phyloP scores from a whole-genome alignment of 2,113 vertebrate genomes.

The Opisthocomus hoazin region DNA sequence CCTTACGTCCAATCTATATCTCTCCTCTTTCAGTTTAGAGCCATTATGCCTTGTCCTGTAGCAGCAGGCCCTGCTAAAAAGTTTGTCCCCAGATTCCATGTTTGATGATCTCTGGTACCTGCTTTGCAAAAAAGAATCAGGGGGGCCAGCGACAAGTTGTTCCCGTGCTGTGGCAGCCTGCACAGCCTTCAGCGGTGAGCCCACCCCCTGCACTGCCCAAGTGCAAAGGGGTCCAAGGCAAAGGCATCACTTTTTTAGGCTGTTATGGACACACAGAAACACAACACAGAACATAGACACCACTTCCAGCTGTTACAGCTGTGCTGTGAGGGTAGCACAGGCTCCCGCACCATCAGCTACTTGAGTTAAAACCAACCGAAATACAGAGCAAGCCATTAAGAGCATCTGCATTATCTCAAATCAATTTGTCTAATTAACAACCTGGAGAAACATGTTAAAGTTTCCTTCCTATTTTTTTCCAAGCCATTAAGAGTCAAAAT shows the following conservation, averaged over 20 bases:
- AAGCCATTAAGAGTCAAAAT: background rate
- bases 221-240: background rate
- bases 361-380: background rate
- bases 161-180: rapidly evolving
- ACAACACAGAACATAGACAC: background rate
- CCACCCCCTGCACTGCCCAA: rapidly evolving
- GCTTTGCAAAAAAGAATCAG: background rate
- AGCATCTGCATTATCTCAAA: background rate
- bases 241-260: background rate
- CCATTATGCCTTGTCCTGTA: background rate
- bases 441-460: background rate
- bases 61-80: background rate
- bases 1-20: rapidly evolving
- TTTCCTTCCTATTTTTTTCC: background rate
- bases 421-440: background rate
- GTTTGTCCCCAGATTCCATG: rapidly evolving
- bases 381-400: background rate
- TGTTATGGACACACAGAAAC: background rate
- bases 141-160: background rate
- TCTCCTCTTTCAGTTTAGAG: background rate
- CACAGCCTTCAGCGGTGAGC: background rate
- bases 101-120: too few relatives aligned
- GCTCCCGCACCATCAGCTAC: background rate
- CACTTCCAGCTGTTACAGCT: background rate
- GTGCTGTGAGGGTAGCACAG: too few relatives aligned